These are phyloP conservation scores for Manis javanica DNA, from an alignment of 2,797 vertebrate genomes.

Conservation along the genomic window DNA sequence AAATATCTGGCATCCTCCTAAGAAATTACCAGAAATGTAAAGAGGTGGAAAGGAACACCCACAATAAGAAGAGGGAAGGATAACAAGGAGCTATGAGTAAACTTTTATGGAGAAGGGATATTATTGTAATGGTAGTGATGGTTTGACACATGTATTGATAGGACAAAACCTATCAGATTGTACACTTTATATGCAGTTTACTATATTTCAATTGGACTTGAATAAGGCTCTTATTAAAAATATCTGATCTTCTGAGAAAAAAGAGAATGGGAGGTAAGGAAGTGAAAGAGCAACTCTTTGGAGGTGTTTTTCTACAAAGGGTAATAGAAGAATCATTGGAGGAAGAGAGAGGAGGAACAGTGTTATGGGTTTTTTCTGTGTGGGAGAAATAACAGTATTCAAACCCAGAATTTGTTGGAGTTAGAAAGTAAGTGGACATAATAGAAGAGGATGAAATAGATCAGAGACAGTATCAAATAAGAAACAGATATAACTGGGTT, in stretches of 20 bases:
- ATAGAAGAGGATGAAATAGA: neutral
- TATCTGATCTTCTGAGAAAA: neutral
- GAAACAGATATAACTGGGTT: neutral
- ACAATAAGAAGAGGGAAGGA: neutral
- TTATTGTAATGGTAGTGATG: neutral
- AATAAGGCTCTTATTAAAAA: neutral
- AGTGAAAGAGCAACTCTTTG: neutral
- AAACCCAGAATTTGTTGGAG: neutral
- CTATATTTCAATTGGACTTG: neutral
- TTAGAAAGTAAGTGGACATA: neutral
- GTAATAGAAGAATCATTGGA: neutral
- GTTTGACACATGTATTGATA: neutral
- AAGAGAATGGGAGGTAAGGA: neutral
- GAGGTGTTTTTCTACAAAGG: neutral
- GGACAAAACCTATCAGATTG: neutral
- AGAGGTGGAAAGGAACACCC: neutral
- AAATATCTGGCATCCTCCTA: neutral
- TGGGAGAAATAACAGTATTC: neutral
- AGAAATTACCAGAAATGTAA: neutral
- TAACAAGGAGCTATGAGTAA: neutral
- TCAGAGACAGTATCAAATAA: neutral
- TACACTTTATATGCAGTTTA: neutral
- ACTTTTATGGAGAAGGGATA: neutral
- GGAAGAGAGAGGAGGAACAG: neutral
- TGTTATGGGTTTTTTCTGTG: neutral